A percentile compares a stretch with the other conserved stretches of the same genome.
Evolutionary conservation across 2,888 invertebrate genomes (phyloP).

Genomic region (Willowsia nigromaculata): DNA sequence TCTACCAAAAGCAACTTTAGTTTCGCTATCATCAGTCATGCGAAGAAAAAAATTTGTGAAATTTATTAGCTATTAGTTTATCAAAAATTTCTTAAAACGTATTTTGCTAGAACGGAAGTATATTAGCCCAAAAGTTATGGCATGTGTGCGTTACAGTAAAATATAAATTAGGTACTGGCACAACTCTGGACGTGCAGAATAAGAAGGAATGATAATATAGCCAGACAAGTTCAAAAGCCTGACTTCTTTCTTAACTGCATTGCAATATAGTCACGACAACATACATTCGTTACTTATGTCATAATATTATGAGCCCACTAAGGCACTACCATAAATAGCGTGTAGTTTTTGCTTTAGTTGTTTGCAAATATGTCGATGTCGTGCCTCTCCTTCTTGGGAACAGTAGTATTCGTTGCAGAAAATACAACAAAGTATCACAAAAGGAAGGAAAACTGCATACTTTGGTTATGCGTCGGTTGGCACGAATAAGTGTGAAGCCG

Average conservation of each 20-base stretch:
- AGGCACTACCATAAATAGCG: neutral
- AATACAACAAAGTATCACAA: neutral
- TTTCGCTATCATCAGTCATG: neutral
- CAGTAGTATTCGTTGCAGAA: neutral
- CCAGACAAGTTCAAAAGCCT: conserved; percentile 44
- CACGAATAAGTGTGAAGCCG: neutral
- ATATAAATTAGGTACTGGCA: neutral
- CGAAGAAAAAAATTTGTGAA: too few relatives aligned
- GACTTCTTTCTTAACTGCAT: neutral
- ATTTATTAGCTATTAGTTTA: too few relatives aligned
- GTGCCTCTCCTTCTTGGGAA: neutral
- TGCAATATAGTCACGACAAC: too few relatives aligned
- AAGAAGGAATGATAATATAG: neutral
- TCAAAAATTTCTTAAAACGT: too few relatives aligned
- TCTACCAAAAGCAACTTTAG: neutral
- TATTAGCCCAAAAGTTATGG: neutral
- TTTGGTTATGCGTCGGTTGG: neutral
- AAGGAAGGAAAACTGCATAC: neutral
- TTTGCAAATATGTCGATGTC: conserved; percentile 29
- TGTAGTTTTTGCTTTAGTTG: neutral
- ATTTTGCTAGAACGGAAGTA: neutral
- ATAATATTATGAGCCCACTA: neutral
- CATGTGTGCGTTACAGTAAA: neutral
- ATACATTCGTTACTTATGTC: neutral
- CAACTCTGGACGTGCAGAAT: neutral